Evolutionary conservation across 2,888 invertebrate species (phyloP).

Genomic region (Athalia rosae): DNA sequence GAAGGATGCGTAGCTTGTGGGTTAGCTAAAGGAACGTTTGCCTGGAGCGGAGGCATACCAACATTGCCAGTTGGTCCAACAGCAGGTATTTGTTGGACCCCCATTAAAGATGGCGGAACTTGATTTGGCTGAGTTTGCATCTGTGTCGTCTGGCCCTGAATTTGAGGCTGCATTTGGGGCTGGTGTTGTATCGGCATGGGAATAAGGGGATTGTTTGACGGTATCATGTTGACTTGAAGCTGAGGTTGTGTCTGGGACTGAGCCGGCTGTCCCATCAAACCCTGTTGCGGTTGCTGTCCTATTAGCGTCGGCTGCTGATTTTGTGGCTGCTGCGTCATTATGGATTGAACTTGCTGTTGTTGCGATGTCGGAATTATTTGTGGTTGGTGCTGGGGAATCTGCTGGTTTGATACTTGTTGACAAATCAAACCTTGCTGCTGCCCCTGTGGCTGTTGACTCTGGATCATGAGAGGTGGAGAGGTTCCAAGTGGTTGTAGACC

Average conservation of each 20-base stretch:
- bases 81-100: conserved; percentile 58
- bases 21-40: conserved; percentile 57
- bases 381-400: conserved; percentile 53
- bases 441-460: conserved; percentile 61
- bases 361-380: conserved; percentile 50
- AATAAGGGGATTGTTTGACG: conserved; percentile 58
- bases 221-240: conserved; percentile 58
- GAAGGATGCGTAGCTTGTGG: conserved; percentile 55
- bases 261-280: conserved; percentile 67
- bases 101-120: conserved; percentile 22
- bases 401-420: conserved; percentile 53
- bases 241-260: conserved; percentile 58
- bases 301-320: conserved; percentile 52
- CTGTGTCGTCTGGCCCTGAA: conserved; percentile 52
- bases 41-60: conserved; percentile 57
- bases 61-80: conserved; percentile 59
- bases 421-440: conserved; percentile 51
- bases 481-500: conserved; percentile 49
- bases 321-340: conserved; percentile 56
- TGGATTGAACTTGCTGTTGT: conserved; percentile 55
- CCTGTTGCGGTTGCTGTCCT: conserved; percentile 60
- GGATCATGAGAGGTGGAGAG: conserved; percentile 52
- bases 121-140: conserved; percentile 49
- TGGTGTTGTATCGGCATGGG: conserved; percentile 58
- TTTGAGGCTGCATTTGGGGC: conserved; percentile 56